Evolutionary conservation across 2,888 invertebrate species (phyloP).

Genomic region (Sturmia bella): DNA sequence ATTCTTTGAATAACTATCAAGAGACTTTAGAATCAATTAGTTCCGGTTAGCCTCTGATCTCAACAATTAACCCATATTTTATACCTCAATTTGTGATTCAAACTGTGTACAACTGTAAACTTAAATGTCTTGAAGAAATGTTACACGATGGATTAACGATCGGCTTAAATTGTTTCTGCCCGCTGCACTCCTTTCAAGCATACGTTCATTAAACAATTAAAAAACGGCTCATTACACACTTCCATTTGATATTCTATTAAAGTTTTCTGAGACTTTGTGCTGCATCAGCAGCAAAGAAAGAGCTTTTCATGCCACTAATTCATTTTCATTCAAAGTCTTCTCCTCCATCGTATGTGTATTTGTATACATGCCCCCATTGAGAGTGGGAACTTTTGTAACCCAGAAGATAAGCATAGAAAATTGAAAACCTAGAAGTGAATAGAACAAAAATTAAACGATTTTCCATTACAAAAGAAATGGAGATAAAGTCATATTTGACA

Average conservation of each 20-base stretch:
- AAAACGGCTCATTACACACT: conserved; percentile 45
- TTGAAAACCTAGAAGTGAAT: conserved; percentile 35
- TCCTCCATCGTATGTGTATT: background rate
- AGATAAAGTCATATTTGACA: conserved; percentile 67
- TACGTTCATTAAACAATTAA: conserved; percentile 14
- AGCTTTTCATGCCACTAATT: conserved; percentile 1
- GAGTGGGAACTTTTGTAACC: conserved; percentile 19
- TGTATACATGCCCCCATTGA: conserved; percentile 2
- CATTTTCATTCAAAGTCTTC: conserved; percentile 1
- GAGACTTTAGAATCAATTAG: conserved; percentile 37
- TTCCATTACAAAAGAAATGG: conserved; percentile 48
- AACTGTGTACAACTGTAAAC: conserved; percentile 50
- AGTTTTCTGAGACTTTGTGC: conserved; percentile 18
- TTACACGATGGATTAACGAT: conserved; percentile 30
- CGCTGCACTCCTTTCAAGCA: background rate
- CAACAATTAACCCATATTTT: conserved; percentile 45
- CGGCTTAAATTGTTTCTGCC: conserved; percentile 3
- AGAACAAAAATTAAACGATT: conserved; percentile 35
- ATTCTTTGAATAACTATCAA: conserved; percentile 19
- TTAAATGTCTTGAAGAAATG: conserved; percentile 29
- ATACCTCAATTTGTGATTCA: conserved; percentile 16
- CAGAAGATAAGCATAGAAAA: conserved; percentile 27
- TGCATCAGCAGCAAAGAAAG: conserved; percentile 15
- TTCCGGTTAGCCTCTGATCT: conserved; percentile 42
- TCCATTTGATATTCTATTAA: conserved; percentile 28